Percentiles rank a stretch among this genome's conserved stretches.
phyloP scores from a whole-genome alignment of 2,113 vertebrate genomes.

The Odocoileus virginianus region DNA sequence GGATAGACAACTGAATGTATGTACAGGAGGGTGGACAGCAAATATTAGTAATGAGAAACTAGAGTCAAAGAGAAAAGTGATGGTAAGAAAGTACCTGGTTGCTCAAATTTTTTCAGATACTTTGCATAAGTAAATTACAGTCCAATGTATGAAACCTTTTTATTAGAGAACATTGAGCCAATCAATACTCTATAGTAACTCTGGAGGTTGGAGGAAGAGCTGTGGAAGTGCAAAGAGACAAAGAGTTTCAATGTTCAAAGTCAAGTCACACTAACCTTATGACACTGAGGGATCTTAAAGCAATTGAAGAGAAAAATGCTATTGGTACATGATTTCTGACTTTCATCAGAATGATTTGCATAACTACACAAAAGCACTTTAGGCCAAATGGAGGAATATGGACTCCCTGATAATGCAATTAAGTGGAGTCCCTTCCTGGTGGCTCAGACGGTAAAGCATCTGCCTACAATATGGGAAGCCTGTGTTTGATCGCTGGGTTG shows the following conservation, averaged over 20 bases:
- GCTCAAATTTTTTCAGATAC: not conserved
- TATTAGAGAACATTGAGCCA: not conserved
- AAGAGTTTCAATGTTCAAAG: not conserved
- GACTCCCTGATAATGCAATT: not conserved
- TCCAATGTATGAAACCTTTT: not conserved
- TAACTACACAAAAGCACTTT: not conserved
- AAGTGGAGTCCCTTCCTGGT: not conserved
- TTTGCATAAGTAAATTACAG: not conserved
- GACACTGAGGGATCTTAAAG: not conserved
- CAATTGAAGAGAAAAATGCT: not conserved
- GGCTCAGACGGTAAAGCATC: not conserved
- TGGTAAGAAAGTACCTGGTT: not conserved
- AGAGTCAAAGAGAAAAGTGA: not conserved
- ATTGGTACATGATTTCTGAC: not conserved
- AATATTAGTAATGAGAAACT: not conserved
- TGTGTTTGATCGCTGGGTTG: not conserved
- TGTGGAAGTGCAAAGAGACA: not conserved
- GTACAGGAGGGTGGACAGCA: not conserved
- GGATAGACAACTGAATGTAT: not conserved
- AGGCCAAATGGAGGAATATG: not conserved
- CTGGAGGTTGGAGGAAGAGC: not conserved
- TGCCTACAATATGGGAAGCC: not conserved
- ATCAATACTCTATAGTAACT: not conserved
- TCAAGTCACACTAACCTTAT: not conserved
- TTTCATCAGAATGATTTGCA: not conserved